These are phyloP conservation scores for Episyrphus balteatus DNA, from an alignment of 1,140 invertebrate species.

Conservation along the genomic window DNA sequence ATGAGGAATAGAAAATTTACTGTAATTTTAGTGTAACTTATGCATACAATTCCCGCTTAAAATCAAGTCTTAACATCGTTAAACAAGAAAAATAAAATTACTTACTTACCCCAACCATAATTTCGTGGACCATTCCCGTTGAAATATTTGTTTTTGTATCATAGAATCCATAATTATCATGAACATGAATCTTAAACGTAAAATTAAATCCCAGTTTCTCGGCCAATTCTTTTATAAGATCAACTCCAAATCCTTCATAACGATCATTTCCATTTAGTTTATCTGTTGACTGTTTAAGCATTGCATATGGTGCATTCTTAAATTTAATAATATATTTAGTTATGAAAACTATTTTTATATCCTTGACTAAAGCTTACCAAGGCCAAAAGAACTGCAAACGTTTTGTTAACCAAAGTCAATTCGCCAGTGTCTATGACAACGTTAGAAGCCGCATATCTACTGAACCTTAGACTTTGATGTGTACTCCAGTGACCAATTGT, in stretches of 20 bases:
- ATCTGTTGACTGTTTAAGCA: slow-evolving; percentile 59
- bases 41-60: too few species aligned
- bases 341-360: neutral
- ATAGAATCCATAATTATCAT: slow-evolving; percentile 54
- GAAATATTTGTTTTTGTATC: slow-evolving; percentile 56
- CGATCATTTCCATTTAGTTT: slow-evolving; percentile 65
- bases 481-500: slow-evolving; percentile 66
- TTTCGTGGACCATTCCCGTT: slow-evolving; percentile 77
- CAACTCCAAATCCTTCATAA: slow-evolving; percentile 73
- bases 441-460: slow-evolving; percentile 20
- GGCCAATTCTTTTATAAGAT: slow-evolving; percentile 65
- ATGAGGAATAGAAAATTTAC: too few species aligned
- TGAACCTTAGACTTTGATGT: slow-evolving; percentile 16
- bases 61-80: too few species aligned
- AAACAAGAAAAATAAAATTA: too few species aligned
- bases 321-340: neutral
- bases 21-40: too few species aligned
- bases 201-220: slow-evolving; percentile 75
- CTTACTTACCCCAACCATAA: slow-evolving; percentile 58
- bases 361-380: slow-evolving; percentile 13
- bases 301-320: slow-evolving; percentile 73
- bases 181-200: slow-evolving; percentile 62
- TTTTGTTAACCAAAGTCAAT: slow-evolving; percentile 62
- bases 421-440: slow-evolving; percentile 33
- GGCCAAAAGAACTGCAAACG: slow-evolving; percentile 67